Conservation (phyloP, 2,113 vertebrate species). For the Perca flavescens region DNA sequence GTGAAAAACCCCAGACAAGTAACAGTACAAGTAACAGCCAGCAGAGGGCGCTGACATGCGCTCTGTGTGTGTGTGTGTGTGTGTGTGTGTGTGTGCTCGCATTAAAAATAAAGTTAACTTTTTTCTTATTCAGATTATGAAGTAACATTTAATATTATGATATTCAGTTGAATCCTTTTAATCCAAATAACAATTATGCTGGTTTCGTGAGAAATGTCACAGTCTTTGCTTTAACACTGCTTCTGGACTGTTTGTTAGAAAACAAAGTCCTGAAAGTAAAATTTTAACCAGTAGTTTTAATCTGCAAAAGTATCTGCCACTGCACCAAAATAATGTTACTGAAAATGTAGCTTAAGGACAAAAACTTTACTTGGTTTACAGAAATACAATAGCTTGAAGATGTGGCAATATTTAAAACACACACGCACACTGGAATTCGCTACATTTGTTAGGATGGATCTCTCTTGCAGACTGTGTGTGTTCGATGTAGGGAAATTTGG, state of each 20-base stretch:
- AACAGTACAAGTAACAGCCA: constrained; percentile 72
- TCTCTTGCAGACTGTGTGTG: constrained; percentile 17
- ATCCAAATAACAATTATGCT: constrained; percentile 39
- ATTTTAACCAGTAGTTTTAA: background rate
- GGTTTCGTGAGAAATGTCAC: constrained; percentile 44
- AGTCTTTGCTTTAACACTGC: constrained; percentile 31
- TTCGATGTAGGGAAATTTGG: constrained; percentile 44
- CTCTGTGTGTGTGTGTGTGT: constrained; percentile 1
- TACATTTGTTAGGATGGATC: constrained; percentile 28
- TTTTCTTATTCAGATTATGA: background rate
- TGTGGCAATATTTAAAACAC: background rate
- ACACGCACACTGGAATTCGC: background rate
- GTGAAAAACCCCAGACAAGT: constrained; percentile 13
- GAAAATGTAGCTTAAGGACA: background rate
- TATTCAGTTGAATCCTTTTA: constrained; percentile 9
- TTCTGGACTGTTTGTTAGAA: constrained; percentile 4
- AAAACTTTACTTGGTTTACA: background rate
- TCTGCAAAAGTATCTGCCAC: background rate
- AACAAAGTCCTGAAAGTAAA: constrained; percentile 2
- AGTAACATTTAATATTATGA: background rate
- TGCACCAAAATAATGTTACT: constrained; percentile 12
- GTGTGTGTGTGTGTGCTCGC: constrained; percentile 7
- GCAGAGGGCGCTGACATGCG: constrained; percentile 61
- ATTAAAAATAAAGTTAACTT: constrained; percentile 10
- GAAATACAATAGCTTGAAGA: background rate